Base-by-base conservation (phyloP, 2,888 invertebrate species). In the Prionchulus punctatus region DNA sequence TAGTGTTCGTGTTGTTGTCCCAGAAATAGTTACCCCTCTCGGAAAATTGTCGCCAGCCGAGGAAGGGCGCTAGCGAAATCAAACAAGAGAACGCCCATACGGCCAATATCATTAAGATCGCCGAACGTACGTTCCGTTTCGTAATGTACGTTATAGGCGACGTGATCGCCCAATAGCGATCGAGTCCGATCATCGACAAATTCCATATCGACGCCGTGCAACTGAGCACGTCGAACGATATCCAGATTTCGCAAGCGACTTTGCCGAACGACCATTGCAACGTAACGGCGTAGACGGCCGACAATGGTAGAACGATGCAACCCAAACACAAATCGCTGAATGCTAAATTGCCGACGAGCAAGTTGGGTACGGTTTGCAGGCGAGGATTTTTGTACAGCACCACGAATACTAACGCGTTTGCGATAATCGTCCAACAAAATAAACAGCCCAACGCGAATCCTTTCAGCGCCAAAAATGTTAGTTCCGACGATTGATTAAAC, bases 201-300 rank as follows among this genome's bases (percentile, higher is more conserved):
- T 75, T 75, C 60, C 75, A 67, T 55, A 76, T 76, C n/a, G 75
- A 75, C 0, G 75, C 72, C 1, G 75, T 75, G 55, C 73, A 76
- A 58, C 75, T 65, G 57, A 73, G 68, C 27, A 76, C 74, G 62
- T 76, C 76, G 26, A 72, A 68, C 1, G 75, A 74, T 23, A 76
- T 67, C 71, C 76, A 76, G 2, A 74, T 66, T 55, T 67, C 69
- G 65, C 76, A 76, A 60, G 72, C 64, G 1, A 69, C 63, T 43
- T 66, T 66, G 18, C 73, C 72, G 58, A 74, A 76, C 18, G 73
- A 65, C 76, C 76, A 76, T 60, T 69, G 64, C 2, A 71, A 68
- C 12, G 71, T 62, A 43, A 75, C 67, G 50, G 73, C 73, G 60
- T 74, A 71, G 2, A 75, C 68, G 27, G 73, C 70, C n/a, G 75